These are phyloP conservation scores for Xestoiulus laeticollis DNA, from an alignment of 2,888 invertebrate genomes.

Conservation along the genomic window DNA sequence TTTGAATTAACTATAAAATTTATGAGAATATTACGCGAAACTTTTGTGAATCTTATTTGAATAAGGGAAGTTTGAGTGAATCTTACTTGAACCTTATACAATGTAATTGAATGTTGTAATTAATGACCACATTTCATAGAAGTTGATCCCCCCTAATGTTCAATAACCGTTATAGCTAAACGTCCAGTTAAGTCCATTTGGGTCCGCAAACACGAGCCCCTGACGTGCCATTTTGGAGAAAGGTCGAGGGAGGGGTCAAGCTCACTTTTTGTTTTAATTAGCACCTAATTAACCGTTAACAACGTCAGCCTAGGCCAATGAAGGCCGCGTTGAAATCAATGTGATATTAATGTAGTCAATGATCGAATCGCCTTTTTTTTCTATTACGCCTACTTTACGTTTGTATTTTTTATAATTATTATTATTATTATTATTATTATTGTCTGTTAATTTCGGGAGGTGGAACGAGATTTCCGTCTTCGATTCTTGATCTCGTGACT, in stretches of 20 bases:
- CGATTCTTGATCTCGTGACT: constrained; percentile 24
- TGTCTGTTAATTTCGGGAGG: constrained; percentile 17
- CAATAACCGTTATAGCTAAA: too few relatives aligned
- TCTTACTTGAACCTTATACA: too few relatives aligned
- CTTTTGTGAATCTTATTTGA: too few relatives aligned
- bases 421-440: constrained; percentile 11
- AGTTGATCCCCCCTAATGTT: too few relatives aligned
- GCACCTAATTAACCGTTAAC: constrained; percentile 15
- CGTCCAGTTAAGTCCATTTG: too few relatives aligned
- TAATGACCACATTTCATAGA: too few relatives aligned
- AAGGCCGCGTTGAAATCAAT: constrained; percentile 28
- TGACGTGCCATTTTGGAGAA: constrained; percentile 21
- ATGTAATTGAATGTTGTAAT: too few relatives aligned
- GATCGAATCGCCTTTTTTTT: constrained; percentile 21
- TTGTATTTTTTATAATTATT: neutral
- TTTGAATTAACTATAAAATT: too few relatives aligned
- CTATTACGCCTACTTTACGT: neutral
- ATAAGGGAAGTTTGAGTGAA: too few relatives aligned
- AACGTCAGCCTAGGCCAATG: constrained; percentile 17
- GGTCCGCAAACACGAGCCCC: neutral
- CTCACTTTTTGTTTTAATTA: constrained; percentile 18
- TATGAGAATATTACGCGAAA: too few relatives aligned
- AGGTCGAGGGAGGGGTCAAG: constrained; percentile 7
- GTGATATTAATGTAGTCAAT: constrained; percentile 37
- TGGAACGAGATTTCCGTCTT: neutral